phyloP scores from a whole-genome alignment of 2,797 vertebrate genomes.

The Mergus octosetaceus region DNA sequence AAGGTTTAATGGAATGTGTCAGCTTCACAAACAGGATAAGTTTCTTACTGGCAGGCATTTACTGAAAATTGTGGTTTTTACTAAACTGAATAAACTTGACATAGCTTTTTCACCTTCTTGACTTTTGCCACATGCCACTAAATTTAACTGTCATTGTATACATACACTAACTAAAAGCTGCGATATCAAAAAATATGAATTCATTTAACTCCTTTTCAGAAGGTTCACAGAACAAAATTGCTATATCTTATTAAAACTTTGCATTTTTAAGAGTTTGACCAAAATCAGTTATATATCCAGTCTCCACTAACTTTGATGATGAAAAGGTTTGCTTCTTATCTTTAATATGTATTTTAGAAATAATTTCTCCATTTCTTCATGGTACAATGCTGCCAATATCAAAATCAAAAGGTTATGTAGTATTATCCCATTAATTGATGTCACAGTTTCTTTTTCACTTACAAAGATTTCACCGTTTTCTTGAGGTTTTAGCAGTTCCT shows the following conservation, averaged over 20 bases:
- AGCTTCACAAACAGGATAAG: not conserved
- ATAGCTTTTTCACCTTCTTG: not conserved
- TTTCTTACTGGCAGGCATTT: not conserved
- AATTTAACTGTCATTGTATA: not conserved
- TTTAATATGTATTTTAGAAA: not conserved
- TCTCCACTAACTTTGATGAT: not conserved
- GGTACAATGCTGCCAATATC: not conserved
- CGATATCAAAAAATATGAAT: not conserved
- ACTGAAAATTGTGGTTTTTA: not conserved
- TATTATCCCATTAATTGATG: not conserved
- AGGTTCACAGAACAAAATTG: not conserved
- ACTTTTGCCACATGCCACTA: not conserved
- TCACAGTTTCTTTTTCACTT: not conserved
- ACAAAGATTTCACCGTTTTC: accelerated
- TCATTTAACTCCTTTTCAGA: not conserved
- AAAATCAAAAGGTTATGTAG: not conserved
- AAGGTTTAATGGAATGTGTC: not conserved
- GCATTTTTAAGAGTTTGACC: not conserved
- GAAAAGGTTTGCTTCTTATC: not conserved
- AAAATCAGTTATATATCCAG: not conserved
- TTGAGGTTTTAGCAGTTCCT: not conserved
- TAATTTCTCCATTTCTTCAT: not conserved
- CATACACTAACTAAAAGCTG: not conserved
- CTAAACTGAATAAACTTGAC: not conserved
- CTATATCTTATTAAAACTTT: not conserved